Base-by-base conservation (phyloP, 2,113 vertebrate genomes). In the Loxodonta africana region DNA sequence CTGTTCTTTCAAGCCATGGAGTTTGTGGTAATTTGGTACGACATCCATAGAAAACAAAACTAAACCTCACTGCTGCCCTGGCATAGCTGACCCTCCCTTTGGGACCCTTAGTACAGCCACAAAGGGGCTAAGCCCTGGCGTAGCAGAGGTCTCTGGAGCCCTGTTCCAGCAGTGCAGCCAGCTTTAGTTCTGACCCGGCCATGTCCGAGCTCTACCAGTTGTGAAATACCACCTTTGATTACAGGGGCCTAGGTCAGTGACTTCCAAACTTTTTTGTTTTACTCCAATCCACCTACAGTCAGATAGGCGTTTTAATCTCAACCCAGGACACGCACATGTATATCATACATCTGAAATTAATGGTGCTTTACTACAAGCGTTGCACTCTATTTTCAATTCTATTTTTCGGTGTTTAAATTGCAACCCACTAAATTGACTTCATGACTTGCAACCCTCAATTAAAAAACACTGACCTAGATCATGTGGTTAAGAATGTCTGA, bases 221-320 rank as follows among this genome's bases (percentile, higher is more conserved):
- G 33, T 71, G 51, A 93, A 91, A 71, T 73, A 44, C 90, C 20
- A 62, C n/a, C 48, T 97, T 71, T 69, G 25, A 80, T 83, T 62
- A 46, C 33, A 83, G 8, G 11, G 37, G 25, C 37, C 37, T 84
- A 74, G 60, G 60, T 87, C 20, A 73, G 15, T 90, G 63, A 91
- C 44, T 93, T 93, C 37, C 53, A 96, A 82, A 11, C 30, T 44
- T 71, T 93, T 92, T 57, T 71, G 90, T 92, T 48, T 48, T 1
- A 90, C 23, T 76, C n/a, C 76, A 83, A 18, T 48, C 44, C 25
- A 83, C 74, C 20, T 83, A 37, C 33, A 25, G 8, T 81, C 89
- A 77, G 25, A 81, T 26, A 71, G 0, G 62, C 48, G 80, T 92
- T 92, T 97, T 96, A 15, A 88, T 88, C 65, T 97, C 48, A 92